Evolutionary conservation across 2,888 invertebrate species (phyloP), one percentile per base, ranked within the genome.

Genomic region (Drosophila fungiperda): DNA sequence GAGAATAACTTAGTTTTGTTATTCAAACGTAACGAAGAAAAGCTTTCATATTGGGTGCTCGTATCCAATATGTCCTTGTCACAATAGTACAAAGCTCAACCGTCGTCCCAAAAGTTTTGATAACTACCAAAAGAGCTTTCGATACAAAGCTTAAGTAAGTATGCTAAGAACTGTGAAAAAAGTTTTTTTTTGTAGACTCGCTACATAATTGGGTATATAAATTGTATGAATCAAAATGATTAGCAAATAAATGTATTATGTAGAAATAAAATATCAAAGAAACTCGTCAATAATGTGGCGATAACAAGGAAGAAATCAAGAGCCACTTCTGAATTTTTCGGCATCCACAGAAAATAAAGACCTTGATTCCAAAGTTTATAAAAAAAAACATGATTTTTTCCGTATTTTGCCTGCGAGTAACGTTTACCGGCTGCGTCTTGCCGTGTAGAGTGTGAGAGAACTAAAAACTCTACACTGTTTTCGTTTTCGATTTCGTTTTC

Each of bases 381-480:
- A 26, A 49, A 54, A 36, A 54, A 36, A 2, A 6, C 11, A 17
- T 5, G 1, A 26, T 20, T n/a, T 9, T 26, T 70, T 72, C 38
- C 59, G 32, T 64, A 68, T 70, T 74, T 77, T 80, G 74, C 82
- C 82, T 83, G 80, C 45, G 38, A 61, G 20, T 60, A 80, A 77
- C 71, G 80, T 83, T 76, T 57, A 73, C 88, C 85, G 83, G 85
- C 83, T 66, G 63, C 26, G 26, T 36, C 65, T 71, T 36, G 40
- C n/a, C 40, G 66, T 80, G 80, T 75, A 68, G 60, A 80, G 36
- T 58, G 75, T 6, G 53, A 70, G 76, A 69, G 75, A 70, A 54
- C 26, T 35, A 32, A 53, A 72, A 82, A 80, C 61, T 84, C 77
- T 79, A 58, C 85, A 87, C 65, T 71, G 78, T 68, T 75, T 73